Base-by-base conservation (phyloP, 1,140 invertebrate species). In the Zaprionus tsacasi region DNA sequence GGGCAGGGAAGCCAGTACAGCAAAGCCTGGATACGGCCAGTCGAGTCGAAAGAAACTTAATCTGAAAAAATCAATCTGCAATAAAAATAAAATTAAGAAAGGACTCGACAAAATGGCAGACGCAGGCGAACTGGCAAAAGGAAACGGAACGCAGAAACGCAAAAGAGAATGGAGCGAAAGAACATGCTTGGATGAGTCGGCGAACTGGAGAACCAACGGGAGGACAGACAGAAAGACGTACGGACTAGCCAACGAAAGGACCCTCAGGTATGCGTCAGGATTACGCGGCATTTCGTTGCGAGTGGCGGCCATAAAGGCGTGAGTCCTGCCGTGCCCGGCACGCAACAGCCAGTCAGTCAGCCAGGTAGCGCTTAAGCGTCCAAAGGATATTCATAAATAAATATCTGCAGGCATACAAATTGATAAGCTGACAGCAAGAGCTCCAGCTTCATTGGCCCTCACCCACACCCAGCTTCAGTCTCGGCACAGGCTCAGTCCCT, bases 381-480 rank as follows among this genome's bases (percentile, higher is more conserved):
- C 69, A 77, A 86, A 89, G 83, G 85, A 88, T 88, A 88, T 89
- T 88, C 83, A 88, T 89, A 88, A 88, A 89, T 88, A 88, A 88
- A 88, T 88, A 88, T 88, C 85, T 88, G 81, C 85, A 81, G 85
- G 83, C 83, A 83, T 83, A 88, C 85, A 88, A 88, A 88, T 88
- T 88, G 83, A 88, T 88, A 88, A 88, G 83, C 81, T 81, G 81
- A 69, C 83, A 76, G 82, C 38, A 67, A 21, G 58, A 35, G 70
- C 55, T 30, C 45, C 48, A 63, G 61, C 50, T 55, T 56, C 52
- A 60, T 33, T 12, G 43, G 56, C 55, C 35, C 21, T 1, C 21
- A 21, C 21, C 21, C 21, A 21, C 21, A 21, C 2, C 21, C 65
- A 40, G 56, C 33, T 15, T 8, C 45, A 48, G 15, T 11, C 15